Conservation (phyloP, 2,113 vertebrate species). For the Leucopsar rothschildi region DNA sequence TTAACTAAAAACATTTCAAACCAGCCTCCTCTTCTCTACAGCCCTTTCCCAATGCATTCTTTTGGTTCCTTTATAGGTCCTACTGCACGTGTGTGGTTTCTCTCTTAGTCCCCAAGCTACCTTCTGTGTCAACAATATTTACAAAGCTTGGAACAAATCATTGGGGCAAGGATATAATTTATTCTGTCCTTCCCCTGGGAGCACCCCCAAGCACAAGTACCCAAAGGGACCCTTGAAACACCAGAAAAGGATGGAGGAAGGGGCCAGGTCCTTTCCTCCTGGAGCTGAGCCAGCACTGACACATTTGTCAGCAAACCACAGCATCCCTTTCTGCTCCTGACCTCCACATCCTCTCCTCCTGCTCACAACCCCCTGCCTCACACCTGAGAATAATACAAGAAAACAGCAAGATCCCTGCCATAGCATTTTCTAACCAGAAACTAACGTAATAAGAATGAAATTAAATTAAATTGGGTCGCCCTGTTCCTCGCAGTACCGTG, state of each 20-base stretch:
- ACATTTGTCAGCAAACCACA: not conserved
- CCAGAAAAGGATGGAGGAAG: not conserved
- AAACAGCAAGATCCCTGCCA: not conserved
- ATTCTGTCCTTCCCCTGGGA: not conserved
- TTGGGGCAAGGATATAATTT: not conserved
- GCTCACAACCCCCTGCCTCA: not conserved
- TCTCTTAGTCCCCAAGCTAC: not conserved
- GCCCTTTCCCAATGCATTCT: not conserved
- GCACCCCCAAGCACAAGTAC: rapidly evolving
- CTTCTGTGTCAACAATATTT: not conserved
- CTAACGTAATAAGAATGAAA: not conserved
- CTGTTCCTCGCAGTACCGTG: rapidly evolving
- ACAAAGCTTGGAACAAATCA: not conserved
- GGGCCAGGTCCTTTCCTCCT: not conserved
- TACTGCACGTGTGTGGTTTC: rapidly evolving
- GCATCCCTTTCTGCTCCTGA: not conserved
- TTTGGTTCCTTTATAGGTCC: not conserved
- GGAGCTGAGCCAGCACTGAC: not conserved
- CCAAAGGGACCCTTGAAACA: not conserved
- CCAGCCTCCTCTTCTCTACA: not conserved
- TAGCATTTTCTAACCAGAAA: not conserved
- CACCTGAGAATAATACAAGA: not conserved
- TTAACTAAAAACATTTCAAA: not conserved
- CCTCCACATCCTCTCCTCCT: not conserved
- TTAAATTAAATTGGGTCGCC: not conserved